Percentiles rank a stretch among this genome's conserved stretches.
Conservation (phyloP, 2,113 vertebrate species). For the Phyllostomus hastatus region DNA sequence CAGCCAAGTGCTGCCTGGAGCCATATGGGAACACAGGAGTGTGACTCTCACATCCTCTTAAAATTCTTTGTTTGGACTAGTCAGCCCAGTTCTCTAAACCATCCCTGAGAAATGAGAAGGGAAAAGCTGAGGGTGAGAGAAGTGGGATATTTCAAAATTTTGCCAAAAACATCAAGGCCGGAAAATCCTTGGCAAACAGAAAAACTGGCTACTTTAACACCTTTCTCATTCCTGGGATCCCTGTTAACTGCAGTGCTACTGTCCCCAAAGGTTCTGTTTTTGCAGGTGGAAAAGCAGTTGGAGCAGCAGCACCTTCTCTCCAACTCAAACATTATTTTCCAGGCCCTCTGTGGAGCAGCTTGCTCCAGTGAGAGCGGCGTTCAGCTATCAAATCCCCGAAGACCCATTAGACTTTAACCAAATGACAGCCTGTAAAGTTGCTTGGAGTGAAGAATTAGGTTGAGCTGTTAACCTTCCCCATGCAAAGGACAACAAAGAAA, state of each 20-base stretch:
- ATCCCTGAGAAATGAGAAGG: conserved; percentile 40
- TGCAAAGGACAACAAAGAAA: conserved; percentile 66
- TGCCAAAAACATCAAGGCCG: conserved; percentile 67
- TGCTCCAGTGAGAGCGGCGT: conserved; percentile 8
- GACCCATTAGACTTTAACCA: conserved; percentile 59
- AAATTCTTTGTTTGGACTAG: conserved; percentile 51
- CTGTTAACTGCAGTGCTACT: conserved; percentile 29
- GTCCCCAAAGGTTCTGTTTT: conserved; percentile 61
- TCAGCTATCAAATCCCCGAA: conserved; percentile 32
- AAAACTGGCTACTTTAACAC: conserved; percentile 65
- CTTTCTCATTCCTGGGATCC: conserved; percentile 28
- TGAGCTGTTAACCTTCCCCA: conserved; percentile 66
- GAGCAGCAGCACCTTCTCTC: conserved; percentile 29
- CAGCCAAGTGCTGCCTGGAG: not conserved
- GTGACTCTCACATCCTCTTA: conserved; percentile 53
- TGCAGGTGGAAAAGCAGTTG: conserved; percentile 56
- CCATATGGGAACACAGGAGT: not conserved
- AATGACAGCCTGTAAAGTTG: conserved; percentile 64
- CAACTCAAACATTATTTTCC: conserved; percentile 63
- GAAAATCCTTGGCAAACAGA: conserved; percentile 69
- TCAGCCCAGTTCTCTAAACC: conserved; percentile 25
- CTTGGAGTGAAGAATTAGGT: conserved; percentile 57
- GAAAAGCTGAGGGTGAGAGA: conserved; percentile 57
- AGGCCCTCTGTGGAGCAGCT: not conserved
- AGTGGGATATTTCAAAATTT: conserved; percentile 65